These are phyloP conservation scores for Dicroscelio sp. DNA, from an alignment of 2,888 invertebrate genomes.

Conservation along the genomic window DNA sequence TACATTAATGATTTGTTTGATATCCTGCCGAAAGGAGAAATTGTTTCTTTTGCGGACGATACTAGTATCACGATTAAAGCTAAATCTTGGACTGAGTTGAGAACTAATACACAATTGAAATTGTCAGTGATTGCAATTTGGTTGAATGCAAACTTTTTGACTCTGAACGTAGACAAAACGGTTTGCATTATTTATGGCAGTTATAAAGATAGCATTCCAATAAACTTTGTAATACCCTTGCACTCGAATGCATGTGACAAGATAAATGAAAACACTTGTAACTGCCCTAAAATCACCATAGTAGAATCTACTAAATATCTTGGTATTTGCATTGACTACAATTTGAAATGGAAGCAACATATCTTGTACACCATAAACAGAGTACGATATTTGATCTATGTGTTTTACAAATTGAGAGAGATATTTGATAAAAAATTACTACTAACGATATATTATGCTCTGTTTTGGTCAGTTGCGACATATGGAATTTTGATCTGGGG, in stretches of 20 bases:
- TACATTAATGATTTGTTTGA: constrained; percentile 14
- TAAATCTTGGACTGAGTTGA: neutral
- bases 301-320: neutral
- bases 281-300: neutral
- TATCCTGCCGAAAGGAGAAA: neutral
- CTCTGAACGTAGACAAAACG: neutral
- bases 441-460: neutral
- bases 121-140: neutral
- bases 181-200: neutral
- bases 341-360: neutral
- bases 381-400: neutral
- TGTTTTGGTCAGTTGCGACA: neutral
- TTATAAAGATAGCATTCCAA: neutral
- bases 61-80: neutral
- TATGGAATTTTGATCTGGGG: neutral
- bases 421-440: neutral
- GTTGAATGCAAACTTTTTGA: neutral
- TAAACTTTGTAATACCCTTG: neutral
- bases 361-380: neutral
- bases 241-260: neutral
- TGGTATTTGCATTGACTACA: neutral
- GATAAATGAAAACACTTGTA: too few relatives aligned
- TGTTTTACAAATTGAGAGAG: neutral
- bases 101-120: too few relatives aligned
- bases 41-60: constrained; percentile 25